Evolutionary conservation across 1,140 invertebrate genomes (phyloP).

Genomic region (Ceratosolen solmsi): DNA sequence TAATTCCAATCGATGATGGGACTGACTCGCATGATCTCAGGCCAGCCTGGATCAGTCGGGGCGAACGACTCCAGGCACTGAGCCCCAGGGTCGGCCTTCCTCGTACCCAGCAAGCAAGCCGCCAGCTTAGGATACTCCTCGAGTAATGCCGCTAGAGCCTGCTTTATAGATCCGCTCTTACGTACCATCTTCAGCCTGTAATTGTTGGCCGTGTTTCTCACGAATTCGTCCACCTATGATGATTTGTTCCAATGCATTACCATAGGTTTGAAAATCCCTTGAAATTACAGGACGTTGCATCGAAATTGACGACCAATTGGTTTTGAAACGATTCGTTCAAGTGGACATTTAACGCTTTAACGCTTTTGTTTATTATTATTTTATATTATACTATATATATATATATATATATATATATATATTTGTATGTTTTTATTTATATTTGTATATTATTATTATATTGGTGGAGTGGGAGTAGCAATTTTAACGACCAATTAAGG

Average conservation of each 20-base stretch:
- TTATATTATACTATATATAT: not conserved
- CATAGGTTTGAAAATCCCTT: no score
- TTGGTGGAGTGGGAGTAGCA: no score
- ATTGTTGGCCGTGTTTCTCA: constrained; percentile 79
- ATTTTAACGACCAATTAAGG: no score
- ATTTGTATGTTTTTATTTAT: no score
- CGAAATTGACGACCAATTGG: no score
- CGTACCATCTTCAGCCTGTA: constrained; percentile 84
- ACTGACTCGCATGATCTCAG: constrained; percentile 87
- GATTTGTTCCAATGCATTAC: not conserved
- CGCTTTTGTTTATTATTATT: no score
- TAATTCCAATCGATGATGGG: constrained; percentile 94
- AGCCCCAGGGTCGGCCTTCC: constrained; percentile 88
- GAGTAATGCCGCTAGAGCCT: constrained; percentile 78
- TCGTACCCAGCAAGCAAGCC: constrained; percentile 91
- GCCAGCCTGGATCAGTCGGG: constrained; percentile 87
- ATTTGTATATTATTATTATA: no score
- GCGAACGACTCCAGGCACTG: constrained; percentile 77
- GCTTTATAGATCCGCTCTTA: constrained; percentile 82
- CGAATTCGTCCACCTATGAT: constrained; percentile 83
- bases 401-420: no score
- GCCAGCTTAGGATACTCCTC: constrained; percentile 80
- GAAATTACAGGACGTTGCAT: not conserved
- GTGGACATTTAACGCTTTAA: no score
- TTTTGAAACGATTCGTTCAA: no score